phyloP scores from a whole-genome alignment of 2,113 vertebrate genomes.

The Sprattus sprattus region DNA sequence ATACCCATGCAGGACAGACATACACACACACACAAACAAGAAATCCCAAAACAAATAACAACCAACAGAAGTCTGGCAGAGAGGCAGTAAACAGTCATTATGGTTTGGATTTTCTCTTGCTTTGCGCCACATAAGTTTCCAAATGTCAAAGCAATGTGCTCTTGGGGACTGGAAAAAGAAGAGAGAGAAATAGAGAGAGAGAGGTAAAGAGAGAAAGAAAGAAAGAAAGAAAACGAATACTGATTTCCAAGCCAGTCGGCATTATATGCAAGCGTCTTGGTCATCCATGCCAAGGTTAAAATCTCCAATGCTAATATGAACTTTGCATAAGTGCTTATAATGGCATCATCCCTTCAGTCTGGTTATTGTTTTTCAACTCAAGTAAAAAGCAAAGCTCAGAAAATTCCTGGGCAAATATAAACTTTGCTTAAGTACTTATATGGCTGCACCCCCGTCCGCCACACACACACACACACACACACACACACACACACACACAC shows the following conservation, averaged over 20 bases:
- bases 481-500: background rate
- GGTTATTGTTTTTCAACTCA: constrained; percentile 76
- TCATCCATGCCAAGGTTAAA: constrained; percentile 72
- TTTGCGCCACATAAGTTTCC: constrained; percentile 45
- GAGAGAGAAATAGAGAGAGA: background rate
- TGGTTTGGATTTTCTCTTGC: constrained; percentile 51
- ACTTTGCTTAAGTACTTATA: constrained; percentile 81
- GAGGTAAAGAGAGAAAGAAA: constrained; percentile 27
- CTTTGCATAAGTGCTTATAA: constrained; percentile 80
- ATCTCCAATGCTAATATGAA: constrained; percentile 81
- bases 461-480: background rate
- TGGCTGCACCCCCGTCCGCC: constrained; percentile 62
- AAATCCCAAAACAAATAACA: constrained; percentile 44
- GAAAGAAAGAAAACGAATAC: constrained; percentile 12
- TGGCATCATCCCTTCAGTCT: constrained; percentile 65
- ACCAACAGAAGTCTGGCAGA: constrained; percentile 32
- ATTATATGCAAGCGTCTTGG: constrained; percentile 53
- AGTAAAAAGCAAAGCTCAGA: constrained; percentile 74
- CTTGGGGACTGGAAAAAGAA: constrained; percentile 37
- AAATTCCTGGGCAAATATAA: constrained; percentile 77
- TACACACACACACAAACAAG: constrained; percentile 26
- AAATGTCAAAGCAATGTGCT: constrained; percentile 47
- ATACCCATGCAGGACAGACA: background rate
- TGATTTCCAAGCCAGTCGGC: constrained; percentile 51
- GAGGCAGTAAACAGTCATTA: constrained; percentile 47